phyloP scores from a whole-genome alignment of 23 tunicate genomes.

The Trididemnum nubilum region DNA sequence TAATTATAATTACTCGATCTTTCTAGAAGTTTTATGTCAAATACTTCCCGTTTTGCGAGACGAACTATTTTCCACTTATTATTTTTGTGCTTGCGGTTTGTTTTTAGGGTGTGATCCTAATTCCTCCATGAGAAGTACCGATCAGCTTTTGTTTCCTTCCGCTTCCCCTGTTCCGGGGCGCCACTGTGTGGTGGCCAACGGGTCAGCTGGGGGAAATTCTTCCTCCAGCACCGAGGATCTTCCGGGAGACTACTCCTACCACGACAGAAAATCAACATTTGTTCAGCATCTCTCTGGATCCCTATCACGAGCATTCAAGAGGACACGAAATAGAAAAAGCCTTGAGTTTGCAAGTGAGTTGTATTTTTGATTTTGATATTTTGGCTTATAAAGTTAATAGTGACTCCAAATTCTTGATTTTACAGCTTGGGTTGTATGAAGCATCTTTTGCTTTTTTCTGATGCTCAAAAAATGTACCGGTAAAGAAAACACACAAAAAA shows the following conservation, averaged over 20 bases:
- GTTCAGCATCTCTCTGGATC: slow-evolving; percentile 85
- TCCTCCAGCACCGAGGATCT: slow-evolving; percentile 57
- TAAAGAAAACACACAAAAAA: too few relatives aligned
- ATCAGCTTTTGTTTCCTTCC: slow-evolving; percentile 48
- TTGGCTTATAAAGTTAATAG: too few relatives aligned
- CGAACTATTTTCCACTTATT: too few relatives aligned
- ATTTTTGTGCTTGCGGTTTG: too few relatives aligned
- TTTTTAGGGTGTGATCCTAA: slow-evolving; percentile 51
- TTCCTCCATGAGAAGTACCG: slow-evolving; percentile 34
- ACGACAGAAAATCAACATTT: slow-evolving; percentile 16
- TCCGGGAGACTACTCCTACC: slow-evolving; percentile 21
- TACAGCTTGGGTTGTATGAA: too few relatives aligned
- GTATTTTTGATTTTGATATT: too few relatives aligned
- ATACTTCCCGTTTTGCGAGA: too few relatives aligned
- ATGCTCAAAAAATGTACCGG: too few relatives aligned
- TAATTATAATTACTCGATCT: too few relatives aligned
- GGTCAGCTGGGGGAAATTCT: slow-evolving; percentile 38
- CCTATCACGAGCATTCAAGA: slow-evolving; percentile 73
- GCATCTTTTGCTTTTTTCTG: too few relatives aligned
- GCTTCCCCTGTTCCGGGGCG: slow-evolving; percentile 52
- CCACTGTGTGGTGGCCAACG: slow-evolving; percentile 14
- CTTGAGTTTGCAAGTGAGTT: slow-evolving; percentile 64
- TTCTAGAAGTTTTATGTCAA: too few relatives aligned
- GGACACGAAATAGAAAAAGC: slow-evolving; percentile 72
- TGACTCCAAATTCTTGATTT: too few relatives aligned